Conservation (phyloP, 1,140 invertebrate species). For the Scaptomyza montana region DNA sequence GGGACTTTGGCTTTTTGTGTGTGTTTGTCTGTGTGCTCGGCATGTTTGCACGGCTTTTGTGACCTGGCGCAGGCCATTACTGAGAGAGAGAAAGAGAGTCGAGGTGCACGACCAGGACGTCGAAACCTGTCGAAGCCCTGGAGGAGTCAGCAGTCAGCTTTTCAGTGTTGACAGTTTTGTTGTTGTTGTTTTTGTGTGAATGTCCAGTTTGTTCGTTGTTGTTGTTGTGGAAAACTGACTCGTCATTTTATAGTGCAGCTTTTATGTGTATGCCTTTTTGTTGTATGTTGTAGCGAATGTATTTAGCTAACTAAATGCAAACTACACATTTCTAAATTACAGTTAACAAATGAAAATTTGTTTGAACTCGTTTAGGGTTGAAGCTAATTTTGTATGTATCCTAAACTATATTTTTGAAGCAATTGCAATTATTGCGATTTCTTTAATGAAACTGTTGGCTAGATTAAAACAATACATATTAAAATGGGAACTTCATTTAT, state of each 20-base stretch:
- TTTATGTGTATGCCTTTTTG: slow-evolving; percentile 24
- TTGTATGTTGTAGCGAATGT: background rate
- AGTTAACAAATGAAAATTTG: no score
- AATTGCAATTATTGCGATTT: no score
- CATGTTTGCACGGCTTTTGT: slow-evolving; percentile 49
- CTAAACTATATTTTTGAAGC: no score
- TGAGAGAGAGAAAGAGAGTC: slow-evolving; percentile 4
- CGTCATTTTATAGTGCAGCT: slow-evolving; percentile 44
- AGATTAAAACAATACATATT: no score
- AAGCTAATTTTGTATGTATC: no score
- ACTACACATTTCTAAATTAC: no score
- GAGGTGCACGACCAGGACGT: slow-evolving; percentile 28
- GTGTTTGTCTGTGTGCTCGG: slow-evolving; percentile 12
- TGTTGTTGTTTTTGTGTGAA: slow-evolving; percentile 36
- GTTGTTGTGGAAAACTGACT: slow-evolving; percentile 37
- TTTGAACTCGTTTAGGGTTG: no score
- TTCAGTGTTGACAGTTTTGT: slow-evolving; percentile 45
- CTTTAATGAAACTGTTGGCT: no score
- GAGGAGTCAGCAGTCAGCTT: slow-evolving; percentile 27
- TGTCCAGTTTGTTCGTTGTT: slow-evolving; percentile 40
- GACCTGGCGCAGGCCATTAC: slow-evolving; percentile 34
- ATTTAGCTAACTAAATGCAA: background rate
- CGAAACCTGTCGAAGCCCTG: slow-evolving; percentile 14
- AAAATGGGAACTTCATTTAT: no score
- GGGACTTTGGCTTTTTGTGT: slow-evolving; percentile 8